Evolutionary conservation across 2,888 invertebrate genomes (phyloP), one percentile per base, ranked within the genome.

Genomic region (Ashinkailepas kermadecensis): DNA sequence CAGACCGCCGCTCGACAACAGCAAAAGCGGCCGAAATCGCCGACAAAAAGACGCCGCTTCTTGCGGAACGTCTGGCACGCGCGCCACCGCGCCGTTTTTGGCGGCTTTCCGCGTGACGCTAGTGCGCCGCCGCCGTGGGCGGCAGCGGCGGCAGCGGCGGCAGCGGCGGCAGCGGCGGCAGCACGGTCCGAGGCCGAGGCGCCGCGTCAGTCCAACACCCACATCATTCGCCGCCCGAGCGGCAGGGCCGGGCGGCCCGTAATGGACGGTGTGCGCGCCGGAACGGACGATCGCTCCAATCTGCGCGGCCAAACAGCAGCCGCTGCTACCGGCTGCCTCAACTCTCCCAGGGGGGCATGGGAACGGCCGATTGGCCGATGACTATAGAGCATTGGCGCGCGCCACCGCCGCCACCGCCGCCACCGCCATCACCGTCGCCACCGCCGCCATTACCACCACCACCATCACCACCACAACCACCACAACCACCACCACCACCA

Each of bases 291-390:
- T 70, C 25, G 70, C 25, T 39, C 39, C 39, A 39, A 39, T 39
- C 39, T 39, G 39, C 1, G 70, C 9, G 39, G 25, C 70, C 70
- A 70, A 70, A 70, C 70, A 70, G 39, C 70, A 39, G 70, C 70
- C 56, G 10, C 54, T 64, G 64, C 18, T 39, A 9, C 64, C 21
- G 64, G n/a, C 6, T 56, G 21, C 7, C 74, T 9, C 74, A 74
- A 54, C 74, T 74, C 56, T 74, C 74, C 56, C 74, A 74, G 74
- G 74, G 74, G 56, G 74, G 15, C 74, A 18, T 74, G 74, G 74
- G 74, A 74, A 54, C 67, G 67, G n/a, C 67, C 25, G n/a, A 64
- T 21, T n/a, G 64, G 39, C 39, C 39, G 39, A 39, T 39, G 39
- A 39, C 39, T 39, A 39, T 39, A 39, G 39, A 39, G 39, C 4